A percentile compares a stretch with the other conserved stretches of the same genome.
These are phyloP conservation scores for Nettapus auritus DNA, from an alignment of 2,113 vertebrate species.

Conservation along the genomic window DNA sequence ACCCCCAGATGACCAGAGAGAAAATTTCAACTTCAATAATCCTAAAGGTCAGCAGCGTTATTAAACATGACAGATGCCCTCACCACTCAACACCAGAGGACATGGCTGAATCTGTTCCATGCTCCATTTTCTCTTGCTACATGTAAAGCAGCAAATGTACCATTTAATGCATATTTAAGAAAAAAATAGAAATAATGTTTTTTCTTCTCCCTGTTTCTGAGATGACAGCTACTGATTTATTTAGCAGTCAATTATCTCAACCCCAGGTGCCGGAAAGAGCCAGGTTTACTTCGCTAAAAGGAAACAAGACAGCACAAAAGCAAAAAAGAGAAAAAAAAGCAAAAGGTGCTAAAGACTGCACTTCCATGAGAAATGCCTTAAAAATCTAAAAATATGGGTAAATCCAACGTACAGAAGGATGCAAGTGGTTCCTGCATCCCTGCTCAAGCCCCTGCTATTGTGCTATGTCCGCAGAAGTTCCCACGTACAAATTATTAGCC, in stretches of 20 bases:
- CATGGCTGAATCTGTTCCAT: constrained; percentile 64
- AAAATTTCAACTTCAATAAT: constrained; percentile 67
- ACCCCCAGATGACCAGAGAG: constrained; percentile 49
- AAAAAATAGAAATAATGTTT: constrained; percentile 36
- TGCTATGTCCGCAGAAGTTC: rapidly evolving
- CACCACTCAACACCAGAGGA: constrained; percentile 35
- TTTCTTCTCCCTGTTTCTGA: neutral
- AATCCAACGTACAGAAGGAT: neutral
- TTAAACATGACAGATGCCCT: constrained; percentile 68
- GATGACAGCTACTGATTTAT: constrained; percentile 39
- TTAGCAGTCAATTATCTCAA: constrained; percentile 44
- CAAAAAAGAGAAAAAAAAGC: no score
- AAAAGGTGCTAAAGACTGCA: neutral
- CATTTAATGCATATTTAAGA: constrained; percentile 1
- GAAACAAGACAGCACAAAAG: neutral
- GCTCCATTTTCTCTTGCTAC: constrained; percentile 36
- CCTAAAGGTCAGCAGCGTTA: constrained; percentile 67
- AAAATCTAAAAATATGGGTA: neutral
- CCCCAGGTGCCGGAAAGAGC: constrained; percentile 23
- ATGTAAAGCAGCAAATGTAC: constrained; percentile 43
- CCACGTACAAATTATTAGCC: neutral
- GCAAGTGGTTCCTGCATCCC: neutral
- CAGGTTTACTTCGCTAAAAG: neutral
- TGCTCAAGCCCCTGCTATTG: neutral
- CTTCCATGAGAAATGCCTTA: neutral